phyloP scores from a whole-genome alignment of 1,140 invertebrate species.

The Tetragnatha versicolor region DNA sequence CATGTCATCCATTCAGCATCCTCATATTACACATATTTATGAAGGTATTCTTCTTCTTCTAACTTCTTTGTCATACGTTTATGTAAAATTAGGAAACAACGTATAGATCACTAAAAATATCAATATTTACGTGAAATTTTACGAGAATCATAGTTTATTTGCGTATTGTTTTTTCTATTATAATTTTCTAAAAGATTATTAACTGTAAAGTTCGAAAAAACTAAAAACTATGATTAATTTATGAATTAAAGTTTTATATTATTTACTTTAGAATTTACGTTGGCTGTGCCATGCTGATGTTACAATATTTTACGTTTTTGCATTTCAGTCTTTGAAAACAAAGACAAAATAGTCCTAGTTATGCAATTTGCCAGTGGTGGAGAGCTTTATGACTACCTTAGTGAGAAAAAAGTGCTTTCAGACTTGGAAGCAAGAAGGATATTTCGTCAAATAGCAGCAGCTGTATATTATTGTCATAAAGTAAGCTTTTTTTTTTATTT shows the following conservation, averaged over 20 bases:
- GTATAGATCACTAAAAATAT: too few species aligned
- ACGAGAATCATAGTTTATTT: too few species aligned
- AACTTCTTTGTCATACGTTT: not conserved
- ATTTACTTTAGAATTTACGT: too few species aligned
- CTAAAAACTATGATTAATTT: too few species aligned
- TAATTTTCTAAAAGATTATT: too few species aligned
- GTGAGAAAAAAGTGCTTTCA: slow-evolving; percentile 85
- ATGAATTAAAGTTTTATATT: not conserved
- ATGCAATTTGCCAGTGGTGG: slow-evolving; percentile 99
- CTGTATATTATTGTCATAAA: slow-evolving; percentile 98
- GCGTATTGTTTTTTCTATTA: too few species aligned
- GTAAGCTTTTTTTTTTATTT: slow-evolving; percentile 31
- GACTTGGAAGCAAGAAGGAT: slow-evolving; percentile 93
- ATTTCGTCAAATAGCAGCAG: slow-evolving; percentile 96
- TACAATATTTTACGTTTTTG: not conserved
- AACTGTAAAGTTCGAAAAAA: not conserved
- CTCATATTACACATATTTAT: slow-evolving; percentile 98
- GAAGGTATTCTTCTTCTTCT: slow-evolving; percentile 68
- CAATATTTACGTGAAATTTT: too few species aligned
- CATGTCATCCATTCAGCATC: slow-evolving; percentile 97
- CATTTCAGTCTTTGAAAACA: slow-evolving; percentile 89
- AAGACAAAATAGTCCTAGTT: slow-evolving; percentile 97
- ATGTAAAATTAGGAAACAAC: not conserved
- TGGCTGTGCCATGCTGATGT: too few species aligned
- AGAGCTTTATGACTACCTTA: slow-evolving; percentile 97